Evolutionary conservation across 2,113 vertebrate species (phyloP).

Genomic region (Lathamus discolor): DNA sequence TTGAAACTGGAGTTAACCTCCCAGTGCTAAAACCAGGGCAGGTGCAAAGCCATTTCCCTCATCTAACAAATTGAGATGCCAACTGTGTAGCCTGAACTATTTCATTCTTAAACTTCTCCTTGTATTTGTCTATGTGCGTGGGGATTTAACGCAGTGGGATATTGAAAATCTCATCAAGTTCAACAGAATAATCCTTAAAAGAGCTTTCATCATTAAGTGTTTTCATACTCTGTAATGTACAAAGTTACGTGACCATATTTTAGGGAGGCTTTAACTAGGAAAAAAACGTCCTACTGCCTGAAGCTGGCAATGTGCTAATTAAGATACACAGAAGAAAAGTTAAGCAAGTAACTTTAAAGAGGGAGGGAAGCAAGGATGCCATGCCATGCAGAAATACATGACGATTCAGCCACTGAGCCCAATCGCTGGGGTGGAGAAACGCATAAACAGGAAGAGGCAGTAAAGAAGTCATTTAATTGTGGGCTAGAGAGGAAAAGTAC

Average conservation of each 20-base stretch:
- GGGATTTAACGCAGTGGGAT: not conserved
- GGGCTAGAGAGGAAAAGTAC: not conserved
- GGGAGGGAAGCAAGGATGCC: not conserved
- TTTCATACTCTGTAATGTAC: not conserved
- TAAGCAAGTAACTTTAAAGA: not conserved
- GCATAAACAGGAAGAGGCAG: slow-evolving; percentile 40
- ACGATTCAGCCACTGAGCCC: not conserved
- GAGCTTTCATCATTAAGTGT: not conserved
- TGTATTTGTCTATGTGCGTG: not conserved
- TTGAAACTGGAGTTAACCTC: not conserved
- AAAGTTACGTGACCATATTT: not conserved
- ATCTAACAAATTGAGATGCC: not conserved
- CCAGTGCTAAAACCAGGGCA: not conserved
- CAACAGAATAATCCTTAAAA: not conserved
- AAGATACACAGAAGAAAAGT: not conserved
- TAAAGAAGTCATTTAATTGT: slow-evolving; percentile 27
- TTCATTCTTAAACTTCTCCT: not conserved
- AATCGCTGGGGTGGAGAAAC: not conserved
- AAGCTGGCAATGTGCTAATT: not conserved
- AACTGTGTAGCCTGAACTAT: not conserved
- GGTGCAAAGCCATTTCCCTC: not conserved
- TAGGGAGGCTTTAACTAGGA: not conserved
- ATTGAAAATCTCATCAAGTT: slow-evolving; percentile 8
- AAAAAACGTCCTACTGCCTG: not conserved
- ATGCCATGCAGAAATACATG: not conserved